Evolutionary conservation across 2,888 invertebrate species (phyloP).

Genomic region (Nycteola revayana): DNA sequence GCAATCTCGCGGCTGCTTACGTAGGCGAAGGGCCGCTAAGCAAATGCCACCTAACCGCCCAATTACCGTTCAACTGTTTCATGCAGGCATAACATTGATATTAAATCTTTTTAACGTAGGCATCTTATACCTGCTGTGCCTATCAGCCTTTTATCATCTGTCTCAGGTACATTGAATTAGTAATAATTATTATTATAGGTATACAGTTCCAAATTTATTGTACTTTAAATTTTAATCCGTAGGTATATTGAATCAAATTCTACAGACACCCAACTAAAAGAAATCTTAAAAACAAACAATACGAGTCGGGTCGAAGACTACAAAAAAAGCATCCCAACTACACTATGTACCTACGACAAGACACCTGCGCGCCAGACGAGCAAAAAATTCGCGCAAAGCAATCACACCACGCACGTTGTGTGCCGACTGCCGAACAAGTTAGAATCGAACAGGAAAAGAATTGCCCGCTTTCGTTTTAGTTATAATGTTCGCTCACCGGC

Average conservation of each 20-base stretch:
- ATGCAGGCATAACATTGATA: too few species aligned
- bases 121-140: too few species aligned
- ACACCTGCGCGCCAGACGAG: slow-evolving; percentile 71
- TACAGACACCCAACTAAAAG: slow-evolving; percentile 44
- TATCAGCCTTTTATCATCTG: too few species aligned
- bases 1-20: slow-evolving; percentile 40
- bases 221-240: too few species aligned
- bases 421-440: slow-evolving; percentile 15
- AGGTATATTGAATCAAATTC: too few species aligned
- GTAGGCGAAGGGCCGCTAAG: slow-evolving; percentile 47
- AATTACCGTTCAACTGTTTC: too few species aligned
- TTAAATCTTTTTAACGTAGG: too few species aligned
- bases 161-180: too few species aligned
- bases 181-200: too few species aligned
- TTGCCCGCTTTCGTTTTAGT: slow-evolving; percentile 44
- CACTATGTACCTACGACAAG: slow-evolving; percentile 44
- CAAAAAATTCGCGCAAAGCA: slow-evolving; percentile 63
- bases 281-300: slow-evolving; percentile 58
- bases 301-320: slow-evolving; percentile 52
- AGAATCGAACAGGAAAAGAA: slow-evolving; percentile 46
- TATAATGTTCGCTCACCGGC: slow-evolving; percentile 35
- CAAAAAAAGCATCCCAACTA: slow-evolving; percentile 52
- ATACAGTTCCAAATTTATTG: too few species aligned
- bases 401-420: slow-evolving; percentile 27
- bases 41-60: slow-evolving; percentile 36